Conservation (phyloP, 2,113 vertebrate genomes). For the Tricholaema leucomelas region DNA sequence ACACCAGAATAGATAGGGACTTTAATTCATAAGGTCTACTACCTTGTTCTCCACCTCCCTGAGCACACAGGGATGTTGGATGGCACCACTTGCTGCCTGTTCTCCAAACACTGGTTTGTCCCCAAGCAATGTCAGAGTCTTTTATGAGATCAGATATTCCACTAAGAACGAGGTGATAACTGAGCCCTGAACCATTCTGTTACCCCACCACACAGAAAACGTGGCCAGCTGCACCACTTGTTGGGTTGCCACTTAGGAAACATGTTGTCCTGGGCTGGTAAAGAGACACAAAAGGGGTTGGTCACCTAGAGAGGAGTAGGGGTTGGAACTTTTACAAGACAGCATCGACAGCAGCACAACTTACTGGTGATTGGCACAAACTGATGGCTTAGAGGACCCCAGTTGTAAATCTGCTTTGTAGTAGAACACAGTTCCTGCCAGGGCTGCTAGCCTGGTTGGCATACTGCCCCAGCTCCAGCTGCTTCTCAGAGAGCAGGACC, state of each 20-base stretch:
- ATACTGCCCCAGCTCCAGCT: conserved; percentile 13
- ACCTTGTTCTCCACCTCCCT: neutral
- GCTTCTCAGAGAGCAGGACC: neutral
- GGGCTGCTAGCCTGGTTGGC: conserved; percentile 7
- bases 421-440: neutral
- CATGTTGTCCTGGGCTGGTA: neutral
- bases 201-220: neutral
- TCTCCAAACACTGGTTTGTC: neutral
- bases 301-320: neutral
- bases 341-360: neutral
- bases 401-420: neutral
- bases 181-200: neutral
- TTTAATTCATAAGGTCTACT: fast-evolving
- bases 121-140: neutral
- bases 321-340: neutral
- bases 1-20: fast-evolving
- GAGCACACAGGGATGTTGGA: fast-evolving
- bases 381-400: neutral
- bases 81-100: neutral
- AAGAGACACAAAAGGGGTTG: neutral
- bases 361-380: neutral
- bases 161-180: neutral
- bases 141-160: neutral
- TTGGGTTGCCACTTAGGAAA: neutral
- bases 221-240: neutral